Evolutionary conservation across 2,888 invertebrate genomes (phyloP).

Genomic region (Drosophila kanekoi): DNA sequence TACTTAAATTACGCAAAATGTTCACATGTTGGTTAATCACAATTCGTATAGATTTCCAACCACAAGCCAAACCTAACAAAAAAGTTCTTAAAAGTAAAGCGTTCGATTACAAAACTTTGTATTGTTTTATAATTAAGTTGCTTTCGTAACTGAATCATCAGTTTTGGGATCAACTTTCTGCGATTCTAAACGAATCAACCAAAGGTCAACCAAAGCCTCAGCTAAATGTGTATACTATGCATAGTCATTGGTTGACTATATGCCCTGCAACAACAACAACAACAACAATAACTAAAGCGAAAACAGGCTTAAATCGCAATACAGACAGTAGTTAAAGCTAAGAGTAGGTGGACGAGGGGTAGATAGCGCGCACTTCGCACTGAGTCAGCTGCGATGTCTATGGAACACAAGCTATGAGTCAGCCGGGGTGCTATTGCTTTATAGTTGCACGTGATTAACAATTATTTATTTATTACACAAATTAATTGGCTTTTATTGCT

Average conservation of each 20-base stretch:
- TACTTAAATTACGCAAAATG: no score
- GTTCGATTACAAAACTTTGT: no score
- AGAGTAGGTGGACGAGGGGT: background rate
- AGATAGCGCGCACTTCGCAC: background rate
- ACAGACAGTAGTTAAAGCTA: background rate
- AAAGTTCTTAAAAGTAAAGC: no score
- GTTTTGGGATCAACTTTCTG: slow-evolving; percentile 10
- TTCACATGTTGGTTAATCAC: background rate
- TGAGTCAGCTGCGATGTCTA: slow-evolving; percentile 28
- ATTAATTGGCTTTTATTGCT: slow-evolving; percentile 21
- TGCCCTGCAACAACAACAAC: background rate
- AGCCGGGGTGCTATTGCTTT: slow-evolving; percentile 17
- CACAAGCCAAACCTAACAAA: no score
- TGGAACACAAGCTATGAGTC: slow-evolving; percentile 34
- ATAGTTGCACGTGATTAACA: slow-evolving; percentile 11
- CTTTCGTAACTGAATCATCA: slow-evolving; percentile 19
- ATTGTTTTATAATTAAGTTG: no score
- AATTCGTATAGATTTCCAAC: background rate
- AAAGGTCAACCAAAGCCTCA: slow-evolving; percentile 7
- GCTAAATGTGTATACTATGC: background rate
- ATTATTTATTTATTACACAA: slow-evolving; percentile 9
- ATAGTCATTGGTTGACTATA: slow-evolving; percentile 2
- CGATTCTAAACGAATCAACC: background rate
- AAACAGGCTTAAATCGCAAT: slow-evolving; percentile 9
- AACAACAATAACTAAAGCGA: background rate